Evolutionary conservation across 2,797 vertebrate genomes (phyloP).

Genomic region (Psittacula echo): DNA sequence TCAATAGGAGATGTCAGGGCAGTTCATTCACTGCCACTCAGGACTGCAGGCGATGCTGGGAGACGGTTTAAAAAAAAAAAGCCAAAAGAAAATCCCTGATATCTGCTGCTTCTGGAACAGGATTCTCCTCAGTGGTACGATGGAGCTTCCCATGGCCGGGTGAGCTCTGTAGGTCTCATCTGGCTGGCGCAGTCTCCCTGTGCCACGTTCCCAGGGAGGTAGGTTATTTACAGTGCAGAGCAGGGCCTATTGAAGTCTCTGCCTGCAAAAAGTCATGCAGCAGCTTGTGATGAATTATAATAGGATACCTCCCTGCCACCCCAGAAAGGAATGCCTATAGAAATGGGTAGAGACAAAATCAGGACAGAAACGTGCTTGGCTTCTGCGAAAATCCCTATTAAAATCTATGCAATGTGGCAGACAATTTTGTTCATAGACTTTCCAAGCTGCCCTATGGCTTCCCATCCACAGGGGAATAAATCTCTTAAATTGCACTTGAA

Average conservation of each 20-base stretch:
- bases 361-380: background rate
- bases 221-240: background rate
- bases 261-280: background rate
- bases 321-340: background rate
- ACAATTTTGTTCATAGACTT: background rate
- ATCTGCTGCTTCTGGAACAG: background rate
- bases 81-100: background rate
- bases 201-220: background rate
- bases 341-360: background rate
- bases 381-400: background rate
- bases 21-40: constrained; percentile 63
- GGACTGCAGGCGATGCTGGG: background rate
- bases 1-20: constrained; percentile 66
- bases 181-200: background rate
- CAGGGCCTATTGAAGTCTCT: background rate
- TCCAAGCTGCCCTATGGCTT: background rate
- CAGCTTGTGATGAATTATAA: background rate
- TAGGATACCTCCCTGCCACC: background rate
- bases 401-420: background rate
- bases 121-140: fast-evolving
- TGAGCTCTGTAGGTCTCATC: background rate
- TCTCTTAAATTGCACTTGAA: background rate
- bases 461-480: background rate
- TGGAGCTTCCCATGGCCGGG: background rate
- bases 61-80: background rate